Percentiles rank a stretch among this genome's conserved stretches.
These are phyloP conservation scores for Antheraea pernyi DNA, from an alignment of 1,140 invertebrate genomes.

Conservation along the genomic window DNA sequence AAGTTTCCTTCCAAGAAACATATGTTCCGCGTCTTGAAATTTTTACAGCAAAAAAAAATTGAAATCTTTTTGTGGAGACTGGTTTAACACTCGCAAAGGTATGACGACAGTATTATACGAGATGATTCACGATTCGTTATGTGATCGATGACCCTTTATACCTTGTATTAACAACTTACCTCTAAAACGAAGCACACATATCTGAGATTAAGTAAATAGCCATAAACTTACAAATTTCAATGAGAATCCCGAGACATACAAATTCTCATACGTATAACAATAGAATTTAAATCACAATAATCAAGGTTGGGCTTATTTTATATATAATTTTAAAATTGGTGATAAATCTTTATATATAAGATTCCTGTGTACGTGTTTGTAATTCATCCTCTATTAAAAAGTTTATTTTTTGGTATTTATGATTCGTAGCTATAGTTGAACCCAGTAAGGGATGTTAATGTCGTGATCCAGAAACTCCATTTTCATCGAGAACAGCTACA, in stretches of 20 bases:
- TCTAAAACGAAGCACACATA: neutral
- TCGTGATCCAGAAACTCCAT: too few species aligned
- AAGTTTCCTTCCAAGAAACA: neutral
- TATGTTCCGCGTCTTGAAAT: neutral
- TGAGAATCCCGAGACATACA: neutral
- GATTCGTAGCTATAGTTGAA: too few species aligned
- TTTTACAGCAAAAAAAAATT: neutral
- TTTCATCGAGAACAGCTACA: too few species aligned
- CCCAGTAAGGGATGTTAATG: too few species aligned
- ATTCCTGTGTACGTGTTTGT: neutral
- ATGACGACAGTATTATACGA: conserved; percentile 24
- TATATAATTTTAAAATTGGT: neutral
- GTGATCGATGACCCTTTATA: conserved; percentile 12
- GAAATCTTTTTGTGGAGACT: conserved; percentile 2
- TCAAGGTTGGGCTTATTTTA: conserved; percentile 13
- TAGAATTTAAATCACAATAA: conserved; percentile 2
- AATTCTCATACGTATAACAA: conserved; percentile 10
- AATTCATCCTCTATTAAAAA: too few species aligned
- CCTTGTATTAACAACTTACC: conserved; percentile 10
- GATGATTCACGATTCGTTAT: conserved; percentile 16
- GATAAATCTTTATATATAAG: neutral
- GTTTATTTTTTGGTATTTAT: too few species aligned
- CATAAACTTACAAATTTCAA: conserved; percentile 4
- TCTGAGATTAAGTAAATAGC: neutral
- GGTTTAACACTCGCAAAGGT: conserved; percentile 10